Percentiles rank a stretch among this genome's conserved stretches.
Conservation (phyloP, 2,797 vertebrate species). For the Halcyon chelicuti region DNA sequence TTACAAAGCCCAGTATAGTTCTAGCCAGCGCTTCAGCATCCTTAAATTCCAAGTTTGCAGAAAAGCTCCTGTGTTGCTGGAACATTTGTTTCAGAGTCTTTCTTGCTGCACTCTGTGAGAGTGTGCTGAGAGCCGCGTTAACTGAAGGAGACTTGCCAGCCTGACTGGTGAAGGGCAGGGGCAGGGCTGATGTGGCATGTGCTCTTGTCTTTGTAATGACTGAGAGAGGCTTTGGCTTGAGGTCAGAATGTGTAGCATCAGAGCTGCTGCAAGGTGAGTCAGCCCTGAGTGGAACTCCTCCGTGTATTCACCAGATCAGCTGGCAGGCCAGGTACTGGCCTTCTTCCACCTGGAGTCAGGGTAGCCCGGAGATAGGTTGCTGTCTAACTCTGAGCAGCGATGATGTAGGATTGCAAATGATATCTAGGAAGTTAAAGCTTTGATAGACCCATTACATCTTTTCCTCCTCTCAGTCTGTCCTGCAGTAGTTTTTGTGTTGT, state of each 20-base stretch:
- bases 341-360: not conserved
- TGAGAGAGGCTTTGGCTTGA: not conserved
- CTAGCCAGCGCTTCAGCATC: not conserved
- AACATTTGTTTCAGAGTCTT: not conserved
- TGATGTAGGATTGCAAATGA: not conserved
- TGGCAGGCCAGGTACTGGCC: not conserved
- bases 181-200: rapidly evolving
- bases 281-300: not conserved
- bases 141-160: not conserved
- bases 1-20: not conserved
- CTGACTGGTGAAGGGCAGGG: not conserved
- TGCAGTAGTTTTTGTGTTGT: not conserved
- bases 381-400: not conserved
- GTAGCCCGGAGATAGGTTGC: not conserved
- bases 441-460: not conserved
- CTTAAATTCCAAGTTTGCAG: not conserved
- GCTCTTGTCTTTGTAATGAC: not conserved
- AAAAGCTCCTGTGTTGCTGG: not conserved
- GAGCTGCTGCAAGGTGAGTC: not conserved
- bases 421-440: not conserved
- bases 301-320: not conserved
- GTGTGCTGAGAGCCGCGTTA: rapidly evolving
- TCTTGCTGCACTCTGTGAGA: not conserved
- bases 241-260: no score
- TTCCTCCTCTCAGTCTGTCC: not conserved